Conservation (phyloP, 2,888 invertebrate genomes). For the Eupsilia transversa region DNA sequence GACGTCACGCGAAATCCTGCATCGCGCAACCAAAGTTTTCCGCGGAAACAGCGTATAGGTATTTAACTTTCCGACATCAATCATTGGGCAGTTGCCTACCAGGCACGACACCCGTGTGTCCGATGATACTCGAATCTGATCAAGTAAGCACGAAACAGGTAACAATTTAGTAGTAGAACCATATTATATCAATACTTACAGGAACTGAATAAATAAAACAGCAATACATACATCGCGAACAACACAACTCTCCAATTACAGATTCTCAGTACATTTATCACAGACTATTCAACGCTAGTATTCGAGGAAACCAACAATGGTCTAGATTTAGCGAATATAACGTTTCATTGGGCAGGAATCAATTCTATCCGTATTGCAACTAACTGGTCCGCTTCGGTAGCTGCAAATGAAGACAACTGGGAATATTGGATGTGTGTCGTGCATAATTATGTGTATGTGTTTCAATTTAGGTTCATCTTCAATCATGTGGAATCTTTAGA, state of each 20-base stretch:
- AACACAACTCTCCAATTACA: slow-evolving; percentile 18
- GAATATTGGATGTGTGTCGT: background rate
- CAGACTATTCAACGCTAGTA: slow-evolving; percentile 3
- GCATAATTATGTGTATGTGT: background rate
- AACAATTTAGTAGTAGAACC: background rate
- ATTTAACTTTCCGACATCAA: too few relatives aligned
- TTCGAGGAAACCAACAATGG: slow-evolving; percentile 17
- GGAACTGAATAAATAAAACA: background rate
- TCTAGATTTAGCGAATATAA: slow-evolving; percentile 34
- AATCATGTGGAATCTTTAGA: background rate
- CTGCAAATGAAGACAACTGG: slow-evolving; percentile 11
- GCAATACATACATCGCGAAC: background rate
- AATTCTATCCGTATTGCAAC: slow-evolving; percentile 32
- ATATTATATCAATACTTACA: background rate
- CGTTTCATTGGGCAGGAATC: slow-evolving; percentile 40
- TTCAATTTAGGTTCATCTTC: background rate
- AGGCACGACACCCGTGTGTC: too few relatives aligned
- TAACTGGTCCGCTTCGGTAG: slow-evolving; percentile 1
- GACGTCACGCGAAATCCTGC: too few relatives aligned
- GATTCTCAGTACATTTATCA: slow-evolving; percentile 21
- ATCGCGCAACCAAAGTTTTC: too few relatives aligned
- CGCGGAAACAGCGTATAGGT: too few relatives aligned
- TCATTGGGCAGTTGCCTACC: too few relatives aligned
- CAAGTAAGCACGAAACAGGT: background rate
- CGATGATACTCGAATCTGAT: too few relatives aligned